These are phyloP conservation scores for Pediacus dermestoides DNA, from an alignment of 2,888 invertebrate species.

Conservation along the genomic window DNA sequence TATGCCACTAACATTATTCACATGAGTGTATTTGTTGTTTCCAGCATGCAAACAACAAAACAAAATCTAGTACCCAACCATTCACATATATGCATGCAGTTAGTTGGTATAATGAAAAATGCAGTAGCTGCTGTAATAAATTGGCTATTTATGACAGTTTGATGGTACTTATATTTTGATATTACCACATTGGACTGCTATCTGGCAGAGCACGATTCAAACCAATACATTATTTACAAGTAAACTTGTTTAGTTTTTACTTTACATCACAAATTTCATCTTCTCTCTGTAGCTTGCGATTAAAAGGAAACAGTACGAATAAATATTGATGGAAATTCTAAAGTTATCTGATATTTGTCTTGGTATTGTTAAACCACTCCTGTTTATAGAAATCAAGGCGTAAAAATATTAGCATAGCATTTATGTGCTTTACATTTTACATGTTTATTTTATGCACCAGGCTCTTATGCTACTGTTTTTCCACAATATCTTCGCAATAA, in stretches of 20 bases:
- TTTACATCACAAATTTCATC: slow-evolving; percentile 5
- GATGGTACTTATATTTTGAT: slow-evolving; percentile 24
- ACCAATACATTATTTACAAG: slow-evolving; percentile 17
- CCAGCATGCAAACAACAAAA: too few species aligned
- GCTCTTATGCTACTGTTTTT: too few species aligned
- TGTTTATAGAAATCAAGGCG: slow-evolving; percentile 25
- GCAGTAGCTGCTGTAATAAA: slow-evolving; percentile 17
- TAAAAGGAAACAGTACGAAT: slow-evolving; percentile 6
- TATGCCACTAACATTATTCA: too few species aligned
- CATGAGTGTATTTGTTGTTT: too few species aligned
- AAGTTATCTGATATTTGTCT: slow-evolving; percentile 9
- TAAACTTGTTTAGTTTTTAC: slow-evolving; percentile 12
- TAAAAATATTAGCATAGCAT: too few species aligned
- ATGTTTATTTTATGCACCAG: too few species aligned
- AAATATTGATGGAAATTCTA: slow-evolving; percentile 8
- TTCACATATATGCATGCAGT: too few species aligned
- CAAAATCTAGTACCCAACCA: too few species aligned
- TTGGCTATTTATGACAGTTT: slow-evolving; percentile 19
- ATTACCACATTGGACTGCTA: slow-evolving; percentile 20
- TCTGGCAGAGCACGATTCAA: slow-evolving; percentile 18
- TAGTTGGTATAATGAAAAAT: slow-evolving; percentile 9
- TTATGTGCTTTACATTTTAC: too few species aligned
- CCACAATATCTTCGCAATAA: too few species aligned
- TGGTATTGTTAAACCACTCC: slow-evolving; percentile 25
- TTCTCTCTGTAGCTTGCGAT: slow-evolving; percentile 6